Conservation (phyloP, 2,888 invertebrate genomes). For the Bombyx huttoni region DNA sequence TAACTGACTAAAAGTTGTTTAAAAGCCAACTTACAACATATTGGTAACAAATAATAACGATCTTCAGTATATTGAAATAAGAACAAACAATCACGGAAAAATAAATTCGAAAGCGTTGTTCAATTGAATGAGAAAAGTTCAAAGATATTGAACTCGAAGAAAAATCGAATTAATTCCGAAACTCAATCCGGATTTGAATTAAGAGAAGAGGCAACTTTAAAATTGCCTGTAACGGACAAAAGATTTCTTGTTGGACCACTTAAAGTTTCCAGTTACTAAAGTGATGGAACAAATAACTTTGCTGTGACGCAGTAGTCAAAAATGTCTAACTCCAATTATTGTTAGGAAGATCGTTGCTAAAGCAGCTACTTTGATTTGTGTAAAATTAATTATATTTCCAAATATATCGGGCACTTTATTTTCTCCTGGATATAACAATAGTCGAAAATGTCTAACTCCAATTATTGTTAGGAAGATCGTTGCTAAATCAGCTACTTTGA, state of each 20-base stretch:
- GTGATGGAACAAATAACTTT: conserved; percentile 5
- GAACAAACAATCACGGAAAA: neutral
- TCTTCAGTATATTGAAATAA: neutral
- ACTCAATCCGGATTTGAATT: conserved; percentile 51
- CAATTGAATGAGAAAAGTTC: neutral
- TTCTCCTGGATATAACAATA: too few species aligned
- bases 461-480: too few species aligned
- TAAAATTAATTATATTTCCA: too few species aligned
- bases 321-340: neutral
- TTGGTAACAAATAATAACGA: neutral
- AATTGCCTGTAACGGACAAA: conserved; percentile 52
- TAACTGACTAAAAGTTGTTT: too few species aligned
- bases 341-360: too few species aligned
- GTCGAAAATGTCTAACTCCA: neutral
- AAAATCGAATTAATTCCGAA: conserved; percentile 55
- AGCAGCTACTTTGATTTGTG: too few species aligned
- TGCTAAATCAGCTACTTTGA: too few species aligned
- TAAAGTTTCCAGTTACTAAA: conserved; percentile 20
- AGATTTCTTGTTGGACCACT: conserved; percentile 25
- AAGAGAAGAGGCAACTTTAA: conserved; percentile 44
- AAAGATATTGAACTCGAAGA: conserved; percentile 5
- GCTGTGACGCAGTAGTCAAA: neutral
- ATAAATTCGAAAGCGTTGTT: neutral
- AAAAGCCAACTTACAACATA: too few species aligned
- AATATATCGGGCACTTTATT: too few species aligned